Evolutionary conservation across 2,113 vertebrate genomes (phyloP).

Genomic region (Psilopsiagon aymara): DNA sequence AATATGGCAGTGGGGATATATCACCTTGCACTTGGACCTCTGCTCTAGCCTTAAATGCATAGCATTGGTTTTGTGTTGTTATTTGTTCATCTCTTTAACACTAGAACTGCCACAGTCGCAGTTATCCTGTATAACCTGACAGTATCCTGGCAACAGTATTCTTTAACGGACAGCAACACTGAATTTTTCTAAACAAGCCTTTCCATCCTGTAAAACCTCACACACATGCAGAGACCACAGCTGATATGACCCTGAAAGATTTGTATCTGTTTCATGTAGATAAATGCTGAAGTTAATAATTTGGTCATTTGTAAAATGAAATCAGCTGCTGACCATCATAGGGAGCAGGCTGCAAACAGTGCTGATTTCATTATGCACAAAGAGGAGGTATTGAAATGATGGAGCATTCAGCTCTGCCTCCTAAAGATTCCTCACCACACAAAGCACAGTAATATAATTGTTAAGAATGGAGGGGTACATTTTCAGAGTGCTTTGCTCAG

Average conservation of each 20-base stretch:
- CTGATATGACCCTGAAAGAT: background rate
- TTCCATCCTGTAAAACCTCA: background rate
- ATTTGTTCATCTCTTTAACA: background rate
- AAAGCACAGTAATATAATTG: slow-evolving; percentile 42
- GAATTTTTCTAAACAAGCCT: background rate
- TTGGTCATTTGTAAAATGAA: slow-evolving; percentile 36
- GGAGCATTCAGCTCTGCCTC: slow-evolving; percentile 46
- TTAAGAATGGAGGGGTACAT: slow-evolving; percentile 14
- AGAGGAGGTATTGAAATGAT: slow-evolving; percentile 55
- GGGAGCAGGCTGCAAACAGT: slow-evolving; percentile 47
- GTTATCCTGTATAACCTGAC: background rate
- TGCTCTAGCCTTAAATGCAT: background rate
- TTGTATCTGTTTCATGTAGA: slow-evolving; percentile 17
- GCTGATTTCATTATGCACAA: slow-evolving; percentile 36
- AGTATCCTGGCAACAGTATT: slow-evolving; percentile 53
- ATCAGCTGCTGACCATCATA: background rate
- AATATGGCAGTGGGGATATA: background rate
- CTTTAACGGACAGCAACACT: background rate
- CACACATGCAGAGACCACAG: background rate
- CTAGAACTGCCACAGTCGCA: background rate
- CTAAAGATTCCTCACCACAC: slow-evolving; percentile 50
- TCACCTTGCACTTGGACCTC: background rate
- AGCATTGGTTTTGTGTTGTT: background rate
- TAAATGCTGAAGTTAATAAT: slow-evolving; percentile 32
- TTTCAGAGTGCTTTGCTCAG: slow-evolving; percentile 55